Evolutionary conservation across 1,140 invertebrate species (phyloP).

Genomic region (Venturia canescens): DNA sequence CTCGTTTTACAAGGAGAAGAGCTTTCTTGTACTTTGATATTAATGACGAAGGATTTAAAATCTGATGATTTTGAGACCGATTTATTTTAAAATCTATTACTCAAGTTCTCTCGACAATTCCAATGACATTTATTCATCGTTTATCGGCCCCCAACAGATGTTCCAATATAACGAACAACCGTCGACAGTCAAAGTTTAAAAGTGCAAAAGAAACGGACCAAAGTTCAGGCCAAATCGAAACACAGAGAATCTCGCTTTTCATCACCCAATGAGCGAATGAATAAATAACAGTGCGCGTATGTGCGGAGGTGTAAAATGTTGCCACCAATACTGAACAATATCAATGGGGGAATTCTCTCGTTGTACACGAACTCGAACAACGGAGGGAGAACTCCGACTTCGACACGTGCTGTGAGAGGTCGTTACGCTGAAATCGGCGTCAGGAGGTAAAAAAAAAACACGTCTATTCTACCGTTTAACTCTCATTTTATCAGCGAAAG

Average conservation of each 20-base stretch:
- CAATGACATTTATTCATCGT: too few relatives aligned
- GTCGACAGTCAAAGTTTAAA: neutral
- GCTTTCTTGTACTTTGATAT: too few relatives aligned
- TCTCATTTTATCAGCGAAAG: too few relatives aligned
- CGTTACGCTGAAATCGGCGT: slow-evolving; percentile 74
- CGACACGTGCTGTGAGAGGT: slow-evolving; percentile 59
- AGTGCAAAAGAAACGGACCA: slow-evolving; percentile 41
- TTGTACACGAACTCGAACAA: slow-evolving; percentile 69
- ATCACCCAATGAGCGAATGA: neutral
- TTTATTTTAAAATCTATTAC: too few relatives aligned
- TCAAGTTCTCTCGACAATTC: too few relatives aligned
- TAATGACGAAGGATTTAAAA: too few relatives aligned
- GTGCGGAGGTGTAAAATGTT: slow-evolving; percentile 56
- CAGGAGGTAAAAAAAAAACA: slow-evolving; percentile 67
- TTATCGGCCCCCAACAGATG: neutral
- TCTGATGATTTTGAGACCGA: too few relatives aligned
- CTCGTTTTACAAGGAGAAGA: too few relatives aligned
- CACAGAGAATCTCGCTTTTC: neutral
- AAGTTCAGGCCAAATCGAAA: neutral
- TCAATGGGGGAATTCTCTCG: slow-evolving; percentile 71
- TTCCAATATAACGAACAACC: neutral
- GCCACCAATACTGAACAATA: slow-evolving; percentile 72
- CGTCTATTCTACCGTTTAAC: neutral
- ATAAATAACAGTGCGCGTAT: neutral
- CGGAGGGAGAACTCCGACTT: slow-evolving; percentile 60